Percentiles rank a stretch among this genome's conserved stretches.
Conservation (phyloP, 2,113 vertebrate species). For the Dascyllus trimaculatus region DNA sequence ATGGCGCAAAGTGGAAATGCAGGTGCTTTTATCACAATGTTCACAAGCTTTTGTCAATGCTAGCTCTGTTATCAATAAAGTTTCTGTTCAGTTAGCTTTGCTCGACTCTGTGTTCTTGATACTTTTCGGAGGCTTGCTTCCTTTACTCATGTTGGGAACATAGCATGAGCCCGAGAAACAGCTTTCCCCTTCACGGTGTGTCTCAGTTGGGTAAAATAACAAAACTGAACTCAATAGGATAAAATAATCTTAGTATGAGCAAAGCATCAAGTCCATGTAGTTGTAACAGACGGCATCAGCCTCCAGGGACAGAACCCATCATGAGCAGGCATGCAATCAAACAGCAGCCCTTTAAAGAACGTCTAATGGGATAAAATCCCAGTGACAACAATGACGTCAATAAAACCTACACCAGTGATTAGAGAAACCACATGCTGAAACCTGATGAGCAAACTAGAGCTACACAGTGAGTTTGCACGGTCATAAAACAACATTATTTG, state of each 20-base stretch:
- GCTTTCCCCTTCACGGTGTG: background rate
- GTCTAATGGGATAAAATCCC: slow-evolving; percentile 63
- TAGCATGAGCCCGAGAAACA: too few species aligned
- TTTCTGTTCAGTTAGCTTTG: too few species aligned
- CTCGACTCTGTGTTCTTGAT: too few species aligned
- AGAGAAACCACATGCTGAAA: slow-evolving; percentile 71
- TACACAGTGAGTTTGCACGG: slow-evolving; percentile 36
- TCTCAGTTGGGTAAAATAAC: background rate
- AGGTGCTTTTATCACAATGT: too few species aligned
- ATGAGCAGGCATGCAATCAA: slow-evolving; percentile 48
- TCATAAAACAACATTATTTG: slow-evolving; percentile 88
- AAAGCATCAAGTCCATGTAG: slow-evolving; percentile 11
- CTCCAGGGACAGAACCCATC: slow-evolving; percentile 54
- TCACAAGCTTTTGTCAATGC: too few species aligned
- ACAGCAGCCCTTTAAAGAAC: slow-evolving; percentile 57
- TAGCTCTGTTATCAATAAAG: too few species aligned
- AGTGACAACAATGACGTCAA: slow-evolving; percentile 64
- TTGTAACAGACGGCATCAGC: slow-evolving; percentile 31
- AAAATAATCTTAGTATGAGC: slow-evolving; percentile 20
- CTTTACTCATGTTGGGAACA: too few species aligned
- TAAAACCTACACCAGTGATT: slow-evolving; percentile 70
- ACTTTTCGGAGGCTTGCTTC: too few species aligned
- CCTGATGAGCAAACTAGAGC: slow-evolving; percentile 62
- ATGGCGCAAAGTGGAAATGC: too few species aligned
- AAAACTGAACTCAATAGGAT: background rate